Conservation (phyloP, 2,797 vertebrate genomes). For the Pseudochirops corinnae region DNA sequence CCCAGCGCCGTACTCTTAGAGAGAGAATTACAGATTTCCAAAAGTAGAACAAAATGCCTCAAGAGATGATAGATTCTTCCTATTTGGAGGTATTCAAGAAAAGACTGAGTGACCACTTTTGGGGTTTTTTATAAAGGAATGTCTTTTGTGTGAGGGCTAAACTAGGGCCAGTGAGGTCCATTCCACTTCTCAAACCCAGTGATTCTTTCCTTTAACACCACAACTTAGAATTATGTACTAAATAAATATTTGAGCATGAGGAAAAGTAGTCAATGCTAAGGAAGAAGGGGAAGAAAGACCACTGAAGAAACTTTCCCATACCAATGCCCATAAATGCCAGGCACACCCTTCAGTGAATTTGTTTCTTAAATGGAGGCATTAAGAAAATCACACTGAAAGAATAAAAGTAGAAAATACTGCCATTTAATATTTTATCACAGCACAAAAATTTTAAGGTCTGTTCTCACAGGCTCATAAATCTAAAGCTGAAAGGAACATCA, state of each 20-base stretch:
- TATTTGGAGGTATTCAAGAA: not conserved
- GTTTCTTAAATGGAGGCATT: constrained; percentile 36
- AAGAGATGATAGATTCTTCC: not conserved
- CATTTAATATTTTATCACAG: constrained; percentile 74
- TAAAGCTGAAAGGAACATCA: not conserved
- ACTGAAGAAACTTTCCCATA: not conserved
- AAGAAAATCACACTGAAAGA: constrained; percentile 69
- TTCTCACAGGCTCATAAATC: constrained; percentile 38
- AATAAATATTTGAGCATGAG: not conserved
- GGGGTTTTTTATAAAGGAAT: not conserved
- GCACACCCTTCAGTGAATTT: not conserved
- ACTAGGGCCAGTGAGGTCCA: not conserved
- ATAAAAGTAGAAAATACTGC: constrained; percentile 75
- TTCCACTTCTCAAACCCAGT: not conserved
- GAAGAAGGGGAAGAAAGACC: not conserved
- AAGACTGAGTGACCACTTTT: not conserved
- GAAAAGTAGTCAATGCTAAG: not conserved
- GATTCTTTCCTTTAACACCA: not conserved
- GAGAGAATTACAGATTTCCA: not conserved
- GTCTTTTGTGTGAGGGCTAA: not conserved
- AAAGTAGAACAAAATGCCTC: not conserved
- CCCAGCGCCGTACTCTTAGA: not conserved
- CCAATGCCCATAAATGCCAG: not conserved
- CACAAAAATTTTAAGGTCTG: constrained; percentile 65
- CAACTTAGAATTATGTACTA: not conserved